Percentiles rank a stretch among this genome's conserved stretches.
Conservation (phyloP, 35 echinoderm and acorn worm species). For the Lytechinus pictus region DNA sequence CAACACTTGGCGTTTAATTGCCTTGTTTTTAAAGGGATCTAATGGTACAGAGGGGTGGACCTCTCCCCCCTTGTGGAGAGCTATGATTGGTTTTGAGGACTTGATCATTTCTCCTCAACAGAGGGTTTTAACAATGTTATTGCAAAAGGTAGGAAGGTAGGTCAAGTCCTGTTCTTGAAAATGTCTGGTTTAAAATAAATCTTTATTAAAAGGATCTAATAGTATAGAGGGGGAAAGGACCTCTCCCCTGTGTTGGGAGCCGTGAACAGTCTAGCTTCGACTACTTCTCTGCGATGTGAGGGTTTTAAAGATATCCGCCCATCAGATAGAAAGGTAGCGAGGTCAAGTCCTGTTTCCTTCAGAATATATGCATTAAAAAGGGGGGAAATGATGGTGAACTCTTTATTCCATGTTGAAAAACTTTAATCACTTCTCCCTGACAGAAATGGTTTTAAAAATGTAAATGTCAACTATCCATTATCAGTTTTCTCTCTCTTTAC, state of each 20-base stretch:
- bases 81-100: slow-evolving; percentile 57
- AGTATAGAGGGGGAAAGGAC: slow-evolving; percentile 53
- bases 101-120: slow-evolving; percentile 74
- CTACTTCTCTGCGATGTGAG: too few species aligned
- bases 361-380: too few species aligned
- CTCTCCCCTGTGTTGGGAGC: slow-evolving; percentile 74
- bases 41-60: slow-evolving; percentile 10
- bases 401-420: too few species aligned
- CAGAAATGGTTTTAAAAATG: slow-evolving; percentile 37
- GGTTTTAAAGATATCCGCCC: too few species aligned
- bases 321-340: too few species aligned
- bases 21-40: too few species aligned
- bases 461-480: slow-evolving; percentile 20
- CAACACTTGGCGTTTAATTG: too few species aligned
- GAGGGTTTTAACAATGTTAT: background rate
- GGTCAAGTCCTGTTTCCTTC: too few species aligned
- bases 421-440: slow-evolving; percentile 75
- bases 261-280: slow-evolving; percentile 23
- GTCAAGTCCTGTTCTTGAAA: background rate
- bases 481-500: too few species aligned
- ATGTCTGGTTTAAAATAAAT: too few species aligned
- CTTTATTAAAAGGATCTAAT: too few species aligned
- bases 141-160: slow-evolving; percentile 61
- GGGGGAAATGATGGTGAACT: too few species aligned
- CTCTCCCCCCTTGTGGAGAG: slow-evolving; percentile 77